These are phyloP conservation scores for Barnardius zonarius DNA, from an alignment of 2,113 vertebrate species.

Conservation along the genomic window DNA sequence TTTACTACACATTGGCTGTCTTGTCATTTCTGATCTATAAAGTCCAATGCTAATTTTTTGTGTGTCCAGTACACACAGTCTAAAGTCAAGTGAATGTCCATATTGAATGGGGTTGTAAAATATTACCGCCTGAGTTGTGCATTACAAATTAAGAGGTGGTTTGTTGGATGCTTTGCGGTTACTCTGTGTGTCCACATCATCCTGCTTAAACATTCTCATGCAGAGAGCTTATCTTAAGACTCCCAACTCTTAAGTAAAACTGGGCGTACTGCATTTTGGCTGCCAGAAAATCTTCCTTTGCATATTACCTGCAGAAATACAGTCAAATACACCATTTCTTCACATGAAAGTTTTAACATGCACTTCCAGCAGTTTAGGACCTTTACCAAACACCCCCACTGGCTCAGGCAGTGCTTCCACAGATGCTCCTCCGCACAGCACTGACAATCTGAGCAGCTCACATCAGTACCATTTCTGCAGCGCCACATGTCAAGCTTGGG, in stretches of 20 bases:
- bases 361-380: not conserved
- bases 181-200: not conserved
- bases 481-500: not conserved
- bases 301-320: not conserved
- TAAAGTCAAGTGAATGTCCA: not conserved
- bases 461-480: not conserved
- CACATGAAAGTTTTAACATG: not conserved
- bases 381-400: not conserved
- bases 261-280: not conserved
- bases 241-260: not conserved
- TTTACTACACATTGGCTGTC: not conserved
- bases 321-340: not conserved
- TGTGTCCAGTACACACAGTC: not conserved
- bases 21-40: not conserved
- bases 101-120: not conserved
- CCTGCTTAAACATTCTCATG: not conserved
- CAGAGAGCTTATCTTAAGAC: not conserved
- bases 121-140: not conserved
- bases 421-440: not conserved
- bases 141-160: not conserved
- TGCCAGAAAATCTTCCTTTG: not conserved
- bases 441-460: not conserved
- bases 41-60: not conserved
- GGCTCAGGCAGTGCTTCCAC: not conserved
- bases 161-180: not conserved